Conservation (phyloP, 2,797 vertebrate genomes). For the Coccyzus lansbergi region DNA sequence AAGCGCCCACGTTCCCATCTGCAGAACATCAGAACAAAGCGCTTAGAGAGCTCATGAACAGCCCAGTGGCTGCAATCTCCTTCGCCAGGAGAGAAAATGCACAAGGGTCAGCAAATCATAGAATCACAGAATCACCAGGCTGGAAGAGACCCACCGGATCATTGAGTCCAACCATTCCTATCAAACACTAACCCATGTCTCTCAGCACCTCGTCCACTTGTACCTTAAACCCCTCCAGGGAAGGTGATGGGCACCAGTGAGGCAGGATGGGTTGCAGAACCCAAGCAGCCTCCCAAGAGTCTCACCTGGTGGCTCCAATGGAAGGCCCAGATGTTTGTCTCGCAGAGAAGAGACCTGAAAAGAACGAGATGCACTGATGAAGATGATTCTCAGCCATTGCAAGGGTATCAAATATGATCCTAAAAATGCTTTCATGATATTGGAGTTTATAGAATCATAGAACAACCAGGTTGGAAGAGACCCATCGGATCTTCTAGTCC, state of each 20-base stretch:
- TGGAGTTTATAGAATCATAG: too few species aligned
- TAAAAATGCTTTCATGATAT: too few species aligned
- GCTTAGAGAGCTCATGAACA: neutral
- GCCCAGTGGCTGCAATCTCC: neutral
- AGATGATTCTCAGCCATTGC: neutral
- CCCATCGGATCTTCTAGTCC: too few species aligned
- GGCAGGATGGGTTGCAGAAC: neutral
- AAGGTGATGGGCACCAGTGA: accelerated
- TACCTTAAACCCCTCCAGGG: too few species aligned
- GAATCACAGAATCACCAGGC: too few species aligned
- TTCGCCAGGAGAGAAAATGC: neutral
- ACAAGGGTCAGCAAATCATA: neutral
- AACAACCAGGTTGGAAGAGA: too few species aligned
- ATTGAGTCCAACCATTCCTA: too few species aligned
- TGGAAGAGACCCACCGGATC: too few species aligned
- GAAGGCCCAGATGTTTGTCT: neutral
- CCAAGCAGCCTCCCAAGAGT: neutral
- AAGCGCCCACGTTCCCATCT: neutral
- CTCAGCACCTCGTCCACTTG: too few species aligned
- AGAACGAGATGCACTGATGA: neutral
- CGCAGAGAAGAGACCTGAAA: constrained; percentile 42
- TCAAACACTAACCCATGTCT: too few species aligned
- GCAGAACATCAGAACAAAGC: neutral
- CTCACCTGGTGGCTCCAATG: constrained; percentile 64
- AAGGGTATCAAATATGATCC: too few species aligned